These are phyloP conservation scores for Colossoma macropomum DNA, from an alignment of 2,113 vertebrate species.

Conservation along the genomic window DNA sequence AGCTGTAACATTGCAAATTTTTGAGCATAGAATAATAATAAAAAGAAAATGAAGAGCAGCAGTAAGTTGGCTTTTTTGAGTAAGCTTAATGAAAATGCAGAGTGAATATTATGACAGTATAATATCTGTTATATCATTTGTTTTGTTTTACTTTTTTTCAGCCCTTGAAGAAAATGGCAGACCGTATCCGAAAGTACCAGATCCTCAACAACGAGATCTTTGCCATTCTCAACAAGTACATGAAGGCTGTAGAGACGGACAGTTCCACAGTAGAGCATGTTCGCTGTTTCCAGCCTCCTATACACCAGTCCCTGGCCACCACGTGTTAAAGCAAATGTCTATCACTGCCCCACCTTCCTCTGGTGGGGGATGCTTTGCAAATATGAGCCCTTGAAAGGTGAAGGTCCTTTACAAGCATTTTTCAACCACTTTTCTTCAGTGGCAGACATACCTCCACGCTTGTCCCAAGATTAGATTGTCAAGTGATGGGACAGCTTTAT, in stretches of 20 bases:
- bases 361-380: slow-evolving; percentile 19
- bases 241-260: slow-evolving; percentile 98
- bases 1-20: no score
- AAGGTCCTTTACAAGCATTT: slow-evolving; percentile 28
- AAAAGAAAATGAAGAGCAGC: no score
- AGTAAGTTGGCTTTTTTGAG: no score
- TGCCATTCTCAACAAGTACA: slow-evolving; percentile 99
- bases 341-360: slow-evolving; percentile 33
- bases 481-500: slow-evolving; percentile 31
- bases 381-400: slow-evolving; percentile 7
- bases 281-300: slow-evolving; percentile 98
- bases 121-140: neutral
- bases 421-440: slow-evolving; percentile 19
- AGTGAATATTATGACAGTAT: neutral
- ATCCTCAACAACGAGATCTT: slow-evolving; percentile 99
- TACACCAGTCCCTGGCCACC: slow-evolving; percentile 98
- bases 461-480: slow-evolving; percentile 27
- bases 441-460: slow-evolving; percentile 39
- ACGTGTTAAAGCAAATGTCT: slow-evolving; percentile 84
- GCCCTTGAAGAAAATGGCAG: slow-evolving; percentile 99
- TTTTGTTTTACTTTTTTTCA: slow-evolving; percentile 58
- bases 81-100: neutral
- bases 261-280: slow-evolving; percentile 98
- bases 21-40: no score
- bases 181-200: slow-evolving; percentile 98